A percentile compares a stretch with the other conserved stretches of the same genome.
These are phyloP conservation scores for Zaprionus gabonicus DNA, from an alignment of 1,140 invertebrate genomes.

Conservation along the genomic window DNA sequence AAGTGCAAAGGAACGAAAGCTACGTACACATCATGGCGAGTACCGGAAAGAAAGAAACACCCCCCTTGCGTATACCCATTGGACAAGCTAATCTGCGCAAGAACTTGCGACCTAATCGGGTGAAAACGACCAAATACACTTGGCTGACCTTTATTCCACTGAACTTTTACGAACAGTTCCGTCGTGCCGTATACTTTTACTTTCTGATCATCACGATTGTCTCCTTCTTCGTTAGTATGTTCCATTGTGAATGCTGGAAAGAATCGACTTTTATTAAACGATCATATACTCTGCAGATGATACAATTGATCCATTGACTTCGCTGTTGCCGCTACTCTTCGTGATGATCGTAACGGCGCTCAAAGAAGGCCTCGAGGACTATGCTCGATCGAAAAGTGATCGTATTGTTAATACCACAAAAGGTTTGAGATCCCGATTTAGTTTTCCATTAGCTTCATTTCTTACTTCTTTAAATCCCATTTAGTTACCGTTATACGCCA, in stretches of 20 bases:
- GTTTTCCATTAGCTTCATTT: neutral
- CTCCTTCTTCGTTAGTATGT: slow-evolving; percentile 87
- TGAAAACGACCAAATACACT: slow-evolving; percentile 90
- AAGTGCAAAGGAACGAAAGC: neutral
- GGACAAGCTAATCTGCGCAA: slow-evolving; percentile 18
- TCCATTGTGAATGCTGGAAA: neutral
- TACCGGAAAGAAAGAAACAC: neutral
- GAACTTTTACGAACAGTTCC: slow-evolving; percentile 93
- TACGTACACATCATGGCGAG: slow-evolving; percentile 11
- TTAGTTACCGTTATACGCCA: slow-evolving; percentile 87
- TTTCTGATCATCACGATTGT: slow-evolving; percentile 90
- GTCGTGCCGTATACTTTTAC: slow-evolving; percentile 93
- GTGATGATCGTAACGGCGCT: slow-evolving; percentile 91
- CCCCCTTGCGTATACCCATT: slow-evolving; percentile 50
- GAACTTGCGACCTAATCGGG: slow-evolving; percentile 84
- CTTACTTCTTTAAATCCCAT: slow-evolving; percentile 27
- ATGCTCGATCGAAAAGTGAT: slow-evolving; percentile 89
- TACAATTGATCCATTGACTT: slow-evolving; percentile 91
- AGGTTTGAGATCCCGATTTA: slow-evolving; percentile 63
- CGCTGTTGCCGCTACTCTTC: slow-evolving; percentile 90
- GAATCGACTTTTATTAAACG: neutral
- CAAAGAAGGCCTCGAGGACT: slow-evolving; percentile 94
- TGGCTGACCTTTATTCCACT: slow-evolving; percentile 91
- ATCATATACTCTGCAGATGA: slow-evolving; percentile 85
- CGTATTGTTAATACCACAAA: slow-evolving; percentile 88